Evolutionary conservation across 2,797 vertebrate species (phyloP).

Genomic region (Poeciliopsis gracilis): DNA sequence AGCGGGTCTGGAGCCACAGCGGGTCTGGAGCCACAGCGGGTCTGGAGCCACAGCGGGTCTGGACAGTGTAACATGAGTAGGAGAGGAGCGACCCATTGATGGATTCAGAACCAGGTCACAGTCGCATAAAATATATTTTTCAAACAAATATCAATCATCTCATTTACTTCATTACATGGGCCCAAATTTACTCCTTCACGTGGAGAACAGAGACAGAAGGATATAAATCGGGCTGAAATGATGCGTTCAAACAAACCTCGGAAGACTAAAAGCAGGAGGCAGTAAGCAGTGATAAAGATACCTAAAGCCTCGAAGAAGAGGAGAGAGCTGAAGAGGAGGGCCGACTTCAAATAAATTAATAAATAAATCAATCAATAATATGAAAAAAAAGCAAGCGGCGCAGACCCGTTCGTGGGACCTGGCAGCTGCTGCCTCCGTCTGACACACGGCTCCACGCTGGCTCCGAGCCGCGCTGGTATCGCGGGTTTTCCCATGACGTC

Average conservation of each 20-base stretch:
- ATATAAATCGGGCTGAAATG: not conserved
- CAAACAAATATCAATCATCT: not conserved
- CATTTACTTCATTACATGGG: not conserved
- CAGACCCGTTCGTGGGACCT: conserved; percentile 29
- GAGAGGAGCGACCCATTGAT: too few species aligned
- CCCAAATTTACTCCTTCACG: not conserved
- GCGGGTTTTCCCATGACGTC: conserved; percentile 47
- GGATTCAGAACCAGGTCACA: too few species aligned
- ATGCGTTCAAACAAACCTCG: not conserved
- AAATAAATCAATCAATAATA: not conserved
- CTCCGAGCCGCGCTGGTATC: not conserved
- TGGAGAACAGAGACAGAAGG: not conserved
- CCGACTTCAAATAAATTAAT: not conserved
- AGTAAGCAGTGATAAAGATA: conserved; percentile 1
- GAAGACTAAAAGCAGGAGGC: conserved; percentile 9
- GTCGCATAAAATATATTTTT: not conserved
- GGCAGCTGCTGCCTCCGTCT: conserved; percentile 38
- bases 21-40: too few species aligned
- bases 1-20: too few species aligned
- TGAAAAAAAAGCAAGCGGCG: not conserved
- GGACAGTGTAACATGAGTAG: too few species aligned
- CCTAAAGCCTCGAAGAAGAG: conserved; percentile 16
- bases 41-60: too few species aligned
- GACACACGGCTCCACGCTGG: conserved; percentile 2
- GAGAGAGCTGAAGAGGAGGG: not conserved